phyloP scores from a whole-genome alignment of 2,113 vertebrate genomes.

The Corythaeola cristata region DNA sequence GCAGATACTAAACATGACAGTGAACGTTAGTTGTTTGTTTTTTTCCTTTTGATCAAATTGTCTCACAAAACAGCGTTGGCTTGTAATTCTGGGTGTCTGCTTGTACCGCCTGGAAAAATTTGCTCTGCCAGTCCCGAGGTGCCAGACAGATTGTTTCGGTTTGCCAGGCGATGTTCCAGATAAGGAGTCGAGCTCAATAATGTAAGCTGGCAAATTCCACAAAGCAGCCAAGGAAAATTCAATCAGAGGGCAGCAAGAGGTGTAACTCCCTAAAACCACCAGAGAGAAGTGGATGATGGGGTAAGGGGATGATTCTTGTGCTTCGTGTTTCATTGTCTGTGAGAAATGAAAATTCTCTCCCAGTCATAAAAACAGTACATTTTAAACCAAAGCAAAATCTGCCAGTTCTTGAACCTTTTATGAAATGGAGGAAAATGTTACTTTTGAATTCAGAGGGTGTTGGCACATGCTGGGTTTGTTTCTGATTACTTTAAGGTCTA shows the following conservation, averaged over 20 bases:
- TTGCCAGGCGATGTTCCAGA: constrained; percentile 69
- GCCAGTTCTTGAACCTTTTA: constrained; percentile 60
- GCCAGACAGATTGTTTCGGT: constrained; percentile 71
- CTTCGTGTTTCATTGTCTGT: not conserved
- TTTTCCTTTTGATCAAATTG: constrained; percentile 20
- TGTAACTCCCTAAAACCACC: constrained; percentile 1
- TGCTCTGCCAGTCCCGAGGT: constrained; percentile 67
- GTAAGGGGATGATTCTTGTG: not conserved
- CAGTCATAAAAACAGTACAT: not conserved
- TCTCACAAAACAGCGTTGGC: constrained; percentile 27
- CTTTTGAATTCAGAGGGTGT: constrained; percentile 63
- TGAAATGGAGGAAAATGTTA: constrained; percentile 69
- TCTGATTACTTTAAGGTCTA: constrained; percentile 81
- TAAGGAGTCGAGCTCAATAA: constrained; percentile 69
- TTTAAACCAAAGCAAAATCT: constrained; percentile 53
- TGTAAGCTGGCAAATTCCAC: constrained; percentile 72
- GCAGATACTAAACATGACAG: constrained; percentile 34
- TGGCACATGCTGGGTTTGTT: constrained; percentile 77
- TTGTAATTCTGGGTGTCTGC: constrained; percentile 37
- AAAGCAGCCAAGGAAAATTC: constrained; percentile 68
- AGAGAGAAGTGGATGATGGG: not conserved
- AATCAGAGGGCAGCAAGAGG: constrained; percentile 20
- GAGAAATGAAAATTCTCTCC: constrained; percentile 16
- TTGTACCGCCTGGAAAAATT: constrained; percentile 74
- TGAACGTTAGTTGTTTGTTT: constrained; percentile 8